phyloP scores from a whole-genome alignment of 2,113 vertebrate species.

The Carassius gibelio region DNA sequence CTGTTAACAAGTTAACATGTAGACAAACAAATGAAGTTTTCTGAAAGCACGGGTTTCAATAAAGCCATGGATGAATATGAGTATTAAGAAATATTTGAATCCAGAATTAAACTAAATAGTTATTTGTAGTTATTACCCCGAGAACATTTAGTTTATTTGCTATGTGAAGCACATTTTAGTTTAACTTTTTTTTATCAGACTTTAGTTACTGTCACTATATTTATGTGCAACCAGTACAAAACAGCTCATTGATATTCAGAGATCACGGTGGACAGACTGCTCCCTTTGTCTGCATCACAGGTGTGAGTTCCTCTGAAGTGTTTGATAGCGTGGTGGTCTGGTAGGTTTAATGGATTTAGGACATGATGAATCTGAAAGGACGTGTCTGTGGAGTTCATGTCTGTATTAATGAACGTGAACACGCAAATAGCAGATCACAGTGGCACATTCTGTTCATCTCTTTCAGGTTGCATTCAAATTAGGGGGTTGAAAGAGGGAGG shows the following conservation, averaged over 20 bases:
- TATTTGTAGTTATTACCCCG: no score
- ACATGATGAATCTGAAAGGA: constrained; percentile 46
- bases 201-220: background rate
- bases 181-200: no score
- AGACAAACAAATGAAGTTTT: no score
- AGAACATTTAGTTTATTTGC: no score
- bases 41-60: no score
- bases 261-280: background rate
- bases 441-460: constrained; percentile 35
- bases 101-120: no score
- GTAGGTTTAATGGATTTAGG: constrained; percentile 1
- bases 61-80: no score
- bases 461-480: constrained; percentile 43
- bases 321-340: constrained; percentile 22
- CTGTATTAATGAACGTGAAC: constrained; percentile 45
- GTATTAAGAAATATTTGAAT: no score
- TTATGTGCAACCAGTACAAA: background rate
- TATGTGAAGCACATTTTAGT: no score
- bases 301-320: constrained; percentile 21
- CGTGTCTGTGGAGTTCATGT: constrained; percentile 8
- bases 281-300: constrained; percentile 21
- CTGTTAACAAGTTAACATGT: no score
- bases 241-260: background rate
- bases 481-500: constrained; percentile 37
- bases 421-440: constrained; percentile 20